Evolutionary conservation across 2,888 invertebrate species (phyloP).

Genomic region (Lissocephala sabroskyi): DNA sequence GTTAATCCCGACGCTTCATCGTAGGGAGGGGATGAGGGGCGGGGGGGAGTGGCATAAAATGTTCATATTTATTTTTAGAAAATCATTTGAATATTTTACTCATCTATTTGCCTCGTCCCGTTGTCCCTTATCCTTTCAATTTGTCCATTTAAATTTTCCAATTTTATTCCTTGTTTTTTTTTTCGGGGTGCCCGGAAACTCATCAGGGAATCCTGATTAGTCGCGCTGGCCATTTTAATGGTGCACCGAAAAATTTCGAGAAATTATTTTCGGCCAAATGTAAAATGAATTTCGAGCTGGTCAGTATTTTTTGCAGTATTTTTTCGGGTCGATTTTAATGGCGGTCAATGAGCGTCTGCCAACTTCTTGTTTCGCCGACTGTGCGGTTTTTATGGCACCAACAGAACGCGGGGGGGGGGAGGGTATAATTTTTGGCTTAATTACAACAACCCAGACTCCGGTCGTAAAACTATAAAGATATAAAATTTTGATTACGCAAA

Average conservation of each 20-base stretch:
- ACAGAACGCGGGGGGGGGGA: not conserved
- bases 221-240: constrained; percentile 25
- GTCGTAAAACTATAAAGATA: no score
- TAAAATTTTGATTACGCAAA: no score
- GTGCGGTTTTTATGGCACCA: constrained; percentile 33
- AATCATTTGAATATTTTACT: constrained; percentile 58
- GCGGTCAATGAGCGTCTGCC: constrained; percentile 42
- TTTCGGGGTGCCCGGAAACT: constrained; percentile 20
- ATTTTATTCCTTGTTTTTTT: constrained; percentile 8
- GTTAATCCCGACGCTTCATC: constrained; percentile 55
- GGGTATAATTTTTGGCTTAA: constrained; percentile 52
- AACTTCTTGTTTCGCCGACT: constrained; percentile 41
- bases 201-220: constrained; percentile 53
- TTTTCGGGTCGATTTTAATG: constrained; percentile 36
- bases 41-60: constrained; percentile 20
- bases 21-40: not conserved
- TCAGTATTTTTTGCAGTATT: constrained; percentile 47
- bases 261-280: constrained; percentile 14
- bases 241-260: no score
- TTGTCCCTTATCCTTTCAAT: no score
- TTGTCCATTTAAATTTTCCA: not conserved
- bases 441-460: constrained; percentile 34
- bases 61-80: constrained; percentile 54
- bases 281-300: no score
- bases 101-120: no score